Conservation (phyloP, 2,113 vertebrate genomes). For the Nothobranchius furzeri region DNA sequence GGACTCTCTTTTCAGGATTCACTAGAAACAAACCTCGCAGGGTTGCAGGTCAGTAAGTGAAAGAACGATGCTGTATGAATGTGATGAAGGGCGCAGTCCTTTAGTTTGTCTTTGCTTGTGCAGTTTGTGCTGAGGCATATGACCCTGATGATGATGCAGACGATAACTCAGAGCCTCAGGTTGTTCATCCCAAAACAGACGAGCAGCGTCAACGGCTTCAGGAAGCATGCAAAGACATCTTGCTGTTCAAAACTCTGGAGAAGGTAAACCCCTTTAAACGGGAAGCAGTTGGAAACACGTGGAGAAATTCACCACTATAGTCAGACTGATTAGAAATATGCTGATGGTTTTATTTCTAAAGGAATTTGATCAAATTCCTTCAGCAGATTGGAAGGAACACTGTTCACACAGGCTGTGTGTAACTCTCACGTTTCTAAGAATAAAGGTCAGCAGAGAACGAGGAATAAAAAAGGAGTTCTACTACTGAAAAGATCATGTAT, state of each 20-base stretch:
- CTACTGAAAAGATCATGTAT: too few species aligned
- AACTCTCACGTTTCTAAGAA: too few species aligned
- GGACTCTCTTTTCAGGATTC: constrained; percentile 77
- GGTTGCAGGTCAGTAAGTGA: constrained; percentile 86
- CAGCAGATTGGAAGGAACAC: too few species aligned
- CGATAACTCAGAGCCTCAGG: constrained; percentile 85
- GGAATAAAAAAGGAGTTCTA: too few species aligned
- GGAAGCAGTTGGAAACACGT: too few species aligned
- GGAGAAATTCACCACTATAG: too few species aligned
- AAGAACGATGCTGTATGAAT: not conserved
- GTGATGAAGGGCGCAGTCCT: not conserved
- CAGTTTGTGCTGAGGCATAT: constrained; percentile 94
- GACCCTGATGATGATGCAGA: constrained; percentile 93
- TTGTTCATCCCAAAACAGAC: constrained; percentile 92
- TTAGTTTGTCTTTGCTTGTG: constrained; percentile 2
- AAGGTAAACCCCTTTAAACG: constrained; percentile 76
- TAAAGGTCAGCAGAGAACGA: too few species aligned
- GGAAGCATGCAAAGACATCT: constrained; percentile 93
- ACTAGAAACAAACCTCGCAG: constrained; percentile 83
- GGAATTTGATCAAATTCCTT: too few species aligned
- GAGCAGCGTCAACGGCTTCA: constrained; percentile 89
- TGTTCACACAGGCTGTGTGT: too few species aligned
- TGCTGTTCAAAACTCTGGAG: constrained; percentile 95
- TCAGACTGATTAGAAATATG: too few species aligned
- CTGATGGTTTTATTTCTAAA: too few species aligned